Evolutionary conservation across 2,888 invertebrate species (phyloP).

Genomic region (Papilio protenor): DNA sequence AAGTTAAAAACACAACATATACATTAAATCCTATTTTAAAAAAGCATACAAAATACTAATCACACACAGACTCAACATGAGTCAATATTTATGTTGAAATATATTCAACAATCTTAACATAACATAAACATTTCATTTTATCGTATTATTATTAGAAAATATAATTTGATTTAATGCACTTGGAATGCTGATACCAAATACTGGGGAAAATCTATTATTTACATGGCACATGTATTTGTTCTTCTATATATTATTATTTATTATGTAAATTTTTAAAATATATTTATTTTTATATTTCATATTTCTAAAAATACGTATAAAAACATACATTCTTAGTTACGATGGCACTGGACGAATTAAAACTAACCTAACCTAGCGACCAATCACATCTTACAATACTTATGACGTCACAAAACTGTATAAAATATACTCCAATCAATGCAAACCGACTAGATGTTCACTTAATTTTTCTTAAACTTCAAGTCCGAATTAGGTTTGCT

Average conservation of each 20-base stretch:
- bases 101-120: constrained; percentile 62
- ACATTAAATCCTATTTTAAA: not conserved
- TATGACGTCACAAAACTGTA: constrained; percentile 28
- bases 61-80: constrained; percentile 74
- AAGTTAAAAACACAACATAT: too few species aligned
- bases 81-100: constrained; percentile 67
- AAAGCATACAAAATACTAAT: constrained; percentile 45
- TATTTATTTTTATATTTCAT: constrained; percentile 46
- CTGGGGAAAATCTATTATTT: constrained; percentile 49
- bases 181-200: constrained; percentile 49
- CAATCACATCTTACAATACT: constrained; percentile 36
- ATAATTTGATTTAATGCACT: constrained; percentile 24
- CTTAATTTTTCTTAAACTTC: constrained; percentile 12
- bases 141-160: constrained; percentile 47
- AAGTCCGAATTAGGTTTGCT: constrained; percentile 15
- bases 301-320: constrained; percentile 49
- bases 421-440: not conserved
- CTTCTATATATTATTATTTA: constrained; percentile 35
- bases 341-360: constrained; percentile 65
- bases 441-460: constrained; percentile 43
- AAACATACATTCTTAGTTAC: constrained; percentile 51
- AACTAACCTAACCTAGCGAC: constrained; percentile 47
- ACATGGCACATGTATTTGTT: constrained; percentile 48
- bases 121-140: constrained; percentile 51
- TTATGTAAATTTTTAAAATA: constrained; percentile 52